phyloP scores from a whole-genome alignment of 1,140 invertebrate species.

The Eurosta solidaginis region DNA sequence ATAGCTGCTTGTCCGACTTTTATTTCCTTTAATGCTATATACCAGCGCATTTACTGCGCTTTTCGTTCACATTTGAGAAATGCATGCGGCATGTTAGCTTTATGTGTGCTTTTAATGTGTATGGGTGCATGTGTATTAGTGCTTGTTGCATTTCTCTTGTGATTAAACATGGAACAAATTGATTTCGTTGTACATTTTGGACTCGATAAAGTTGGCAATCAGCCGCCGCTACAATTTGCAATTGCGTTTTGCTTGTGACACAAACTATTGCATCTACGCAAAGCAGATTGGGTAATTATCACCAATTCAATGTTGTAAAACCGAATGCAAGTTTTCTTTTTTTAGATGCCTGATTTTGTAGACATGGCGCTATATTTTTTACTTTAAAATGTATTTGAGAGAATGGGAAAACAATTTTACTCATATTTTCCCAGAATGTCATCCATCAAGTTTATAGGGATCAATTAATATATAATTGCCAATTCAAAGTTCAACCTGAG shows the following conservation, averaged over 20 bases:
- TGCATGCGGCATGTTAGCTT: too few relatives aligned
- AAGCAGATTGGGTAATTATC: constrained; percentile 24
- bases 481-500: too few relatives aligned
- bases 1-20: neutral
- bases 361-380: too few relatives aligned
- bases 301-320: constrained; percentile 1
- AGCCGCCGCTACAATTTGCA: neutral
- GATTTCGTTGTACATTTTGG: constrained; percentile 10
- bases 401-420: too few relatives aligned
- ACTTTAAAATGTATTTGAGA: too few relatives aligned
- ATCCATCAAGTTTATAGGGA: too few relatives aligned
- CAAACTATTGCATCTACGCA: constrained; percentile 18
- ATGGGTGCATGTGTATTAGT: neutral
- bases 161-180: neutral
- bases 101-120: neutral
- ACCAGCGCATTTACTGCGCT: too few relatives aligned
- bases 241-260: constrained; percentile 14
- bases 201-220: neutral
- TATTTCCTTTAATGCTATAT: neutral
- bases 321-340: neutral
- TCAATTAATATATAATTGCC: too few relatives aligned
- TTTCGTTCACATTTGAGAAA: too few relatives aligned
- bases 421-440: too few relatives aligned
- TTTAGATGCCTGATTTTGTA: too few relatives aligned
- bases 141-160: neutral